Base-by-base conservation (phyloP, 2,113 vertebrate genomes). In the Salminus brasiliensis region DNA sequence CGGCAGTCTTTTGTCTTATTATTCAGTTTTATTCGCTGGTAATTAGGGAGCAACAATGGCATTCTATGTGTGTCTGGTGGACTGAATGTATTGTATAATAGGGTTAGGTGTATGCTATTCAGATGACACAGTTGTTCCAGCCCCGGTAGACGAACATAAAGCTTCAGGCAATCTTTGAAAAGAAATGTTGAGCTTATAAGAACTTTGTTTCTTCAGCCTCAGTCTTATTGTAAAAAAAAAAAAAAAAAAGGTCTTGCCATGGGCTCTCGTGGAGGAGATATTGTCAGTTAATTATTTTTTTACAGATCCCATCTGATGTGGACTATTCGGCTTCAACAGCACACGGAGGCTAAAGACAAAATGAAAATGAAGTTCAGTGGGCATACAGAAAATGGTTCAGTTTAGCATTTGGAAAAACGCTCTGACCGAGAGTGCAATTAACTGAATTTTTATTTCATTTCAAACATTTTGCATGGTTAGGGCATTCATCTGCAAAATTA, bases 381-480 rank as follows among this genome's bases (percentile, higher is more conserved):
- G 12, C 25, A 32, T 18, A 7, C 4, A 15, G 21, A 36, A 65
- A 65, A 65, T 34, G 29, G 32, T 32, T 63, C 29, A 63, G 29
- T 5, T 63, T 63, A 63, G 4, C 34, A 7, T 21, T 36, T 36
- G 10, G 59, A 62, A 62, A 62, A 30, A 1, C 30, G 18, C 21
- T 65, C 16, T 36, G 21, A 36, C 21, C 3, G 27, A 18, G 59
- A 5, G 18, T 36, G 27, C 18, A 21, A 52, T 75, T 60, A 81
- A 63, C 36, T 59, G 8, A 16, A 43, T 53, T 30, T n/a, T n/a
- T n/a, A n/a, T n/a, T n/a, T n/a, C n/a, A n/a, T 43, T 45, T 41
- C 23, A 36, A 34, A 60, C n/a, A 29, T 7, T 41, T 52, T 52
- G 72, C 79, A 75, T 74, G 72, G 52, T 60, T 39, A 74, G 49